Evolutionary conservation across 1,140 invertebrate species (phyloP), one percentile per base, ranked within the genome.

Genomic region (Trachelipus rathkii): DNA sequence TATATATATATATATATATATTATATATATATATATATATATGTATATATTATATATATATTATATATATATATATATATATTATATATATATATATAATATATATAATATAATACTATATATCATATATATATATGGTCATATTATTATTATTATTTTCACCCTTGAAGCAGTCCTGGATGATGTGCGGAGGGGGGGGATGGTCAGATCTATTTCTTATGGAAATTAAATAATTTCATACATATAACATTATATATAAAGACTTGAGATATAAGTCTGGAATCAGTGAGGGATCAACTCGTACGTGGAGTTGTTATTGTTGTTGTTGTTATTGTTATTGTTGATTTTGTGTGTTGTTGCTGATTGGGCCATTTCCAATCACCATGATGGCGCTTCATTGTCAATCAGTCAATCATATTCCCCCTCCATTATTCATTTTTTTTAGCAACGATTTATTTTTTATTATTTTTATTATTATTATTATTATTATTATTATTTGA

Each of bases 351-450:
- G 13, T 67, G 19, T 69, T 76, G 72, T 46, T 77, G n/a, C 46
- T 72, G 75, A 71, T 77, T 77, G 75, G 75, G 75, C 75, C 75
- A 77, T 77, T 68, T 71, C 71, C 75, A 77, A 77, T 72, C 71
- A 77, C 75, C 75, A 77, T 60, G 10, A 44, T 45, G 44, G 24
- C 50, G 46, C 53, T 19, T 71, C 21, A 10, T 44, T 70, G 9
- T 50, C 44, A 24, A 46, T 71, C 13, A 33, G 46, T 43, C 70
- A 43, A 0, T 24, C n/a, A 44, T 33, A 33, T 33, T 3, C 6
- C 33, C 33, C 33, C 33, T 33, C 19, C 50, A 15, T 60, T 8
- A 60, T 13, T 60, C 11, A 19, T 60, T 60, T 13, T 50, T 15
- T 15, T 60, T 60, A 60, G 19, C 4, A 8, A 15, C 19, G 50